Evolutionary conservation across 2,797 vertebrate genomes (phyloP).

Genomic region (Ceryle rudis): DNA sequence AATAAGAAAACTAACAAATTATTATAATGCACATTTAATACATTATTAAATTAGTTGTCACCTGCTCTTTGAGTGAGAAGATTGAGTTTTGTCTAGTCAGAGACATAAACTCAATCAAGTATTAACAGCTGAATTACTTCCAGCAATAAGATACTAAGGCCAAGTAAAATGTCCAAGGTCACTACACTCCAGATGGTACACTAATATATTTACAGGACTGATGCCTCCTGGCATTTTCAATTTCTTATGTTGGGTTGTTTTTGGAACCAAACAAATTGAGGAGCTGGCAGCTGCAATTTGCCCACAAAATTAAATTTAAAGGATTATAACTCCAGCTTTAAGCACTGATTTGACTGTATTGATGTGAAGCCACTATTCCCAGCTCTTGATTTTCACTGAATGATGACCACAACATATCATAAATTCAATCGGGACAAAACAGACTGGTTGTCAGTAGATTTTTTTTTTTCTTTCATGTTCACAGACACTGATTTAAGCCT

Average conservation of each 20-base stretch:
- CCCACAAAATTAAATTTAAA: slow-evolving; percentile 19
- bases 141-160: neutral
- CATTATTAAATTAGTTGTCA: neutral
- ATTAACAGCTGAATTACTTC: slow-evolving; percentile 4
- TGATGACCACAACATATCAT: neutral
- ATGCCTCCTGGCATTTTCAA: slow-evolving; percentile 60
- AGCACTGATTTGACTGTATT: slow-evolving; percentile 38
- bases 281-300: slow-evolving; percentile 7
- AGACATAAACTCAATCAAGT: neutral
- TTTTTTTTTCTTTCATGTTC: neutral
- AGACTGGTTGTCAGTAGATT: neutral
- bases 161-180: slow-evolving; percentile 46
- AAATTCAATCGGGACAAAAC: slow-evolving; percentile 5
- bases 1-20: neutral
- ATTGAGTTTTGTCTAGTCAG: neutral
- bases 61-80: slow-evolving; percentile 11
- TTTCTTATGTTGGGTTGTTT: slow-evolving; percentile 44
- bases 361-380: slow-evolving; percentile 42
- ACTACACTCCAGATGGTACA: slow-evolving; percentile 37
- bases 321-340: slow-evolving; percentile 13
- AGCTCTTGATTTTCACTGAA: neutral
- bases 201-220: slow-evolving; percentile 62
- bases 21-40: neutral
- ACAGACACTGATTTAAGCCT: neutral
- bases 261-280: slow-evolving; percentile 51